Evolutionary conservation across 2,888 invertebrate species (phyloP).

Genomic region (Hyalella azteca): DNA sequence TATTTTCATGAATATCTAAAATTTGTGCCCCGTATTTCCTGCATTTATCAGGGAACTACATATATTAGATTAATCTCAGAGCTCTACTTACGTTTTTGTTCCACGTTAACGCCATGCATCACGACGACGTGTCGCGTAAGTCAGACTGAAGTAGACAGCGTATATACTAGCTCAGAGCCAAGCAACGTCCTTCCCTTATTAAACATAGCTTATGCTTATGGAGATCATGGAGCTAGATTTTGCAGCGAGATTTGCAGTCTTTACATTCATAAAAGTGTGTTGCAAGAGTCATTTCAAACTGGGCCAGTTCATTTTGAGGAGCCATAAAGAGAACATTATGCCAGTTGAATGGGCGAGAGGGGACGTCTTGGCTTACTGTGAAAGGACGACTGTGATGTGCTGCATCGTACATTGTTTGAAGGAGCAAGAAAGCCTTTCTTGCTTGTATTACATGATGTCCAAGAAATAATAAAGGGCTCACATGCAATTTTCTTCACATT

Average conservation of each 20-base stretch:
- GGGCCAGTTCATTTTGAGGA: constrained; percentile 29
- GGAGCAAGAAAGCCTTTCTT: not conserved
- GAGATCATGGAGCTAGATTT: constrained; percentile 20
- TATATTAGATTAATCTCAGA: too few relatives aligned
- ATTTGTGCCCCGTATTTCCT: too few relatives aligned
- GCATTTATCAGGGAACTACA: too few relatives aligned
- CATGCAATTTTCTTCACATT: too few relatives aligned
- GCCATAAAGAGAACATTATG: constrained; percentile 25
- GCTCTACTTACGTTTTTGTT: too few relatives aligned
- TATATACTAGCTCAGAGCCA: not conserved
- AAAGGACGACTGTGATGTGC: not conserved
- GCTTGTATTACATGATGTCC: not conserved
- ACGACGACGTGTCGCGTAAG: not conserved
- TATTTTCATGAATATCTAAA: too few relatives aligned
- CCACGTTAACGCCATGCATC: not conserved
- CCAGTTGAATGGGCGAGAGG: not conserved
- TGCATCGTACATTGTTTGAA: not conserved
- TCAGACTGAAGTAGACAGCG: not conserved
- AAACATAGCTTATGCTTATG: constrained; percentile 32
- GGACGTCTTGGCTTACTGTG: not conserved
- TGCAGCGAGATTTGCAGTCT: constrained; percentile 31
- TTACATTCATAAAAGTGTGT: constrained; percentile 33
- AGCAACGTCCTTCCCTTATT: not conserved
- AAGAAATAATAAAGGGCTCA: too few relatives aligned
- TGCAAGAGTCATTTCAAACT: constrained; percentile 28